Percentiles rank a stretch among this genome's conserved stretches.
phyloP scores from a whole-genome alignment of 2,888 invertebrate genomes.

The Podabrus alpinus region DNA sequence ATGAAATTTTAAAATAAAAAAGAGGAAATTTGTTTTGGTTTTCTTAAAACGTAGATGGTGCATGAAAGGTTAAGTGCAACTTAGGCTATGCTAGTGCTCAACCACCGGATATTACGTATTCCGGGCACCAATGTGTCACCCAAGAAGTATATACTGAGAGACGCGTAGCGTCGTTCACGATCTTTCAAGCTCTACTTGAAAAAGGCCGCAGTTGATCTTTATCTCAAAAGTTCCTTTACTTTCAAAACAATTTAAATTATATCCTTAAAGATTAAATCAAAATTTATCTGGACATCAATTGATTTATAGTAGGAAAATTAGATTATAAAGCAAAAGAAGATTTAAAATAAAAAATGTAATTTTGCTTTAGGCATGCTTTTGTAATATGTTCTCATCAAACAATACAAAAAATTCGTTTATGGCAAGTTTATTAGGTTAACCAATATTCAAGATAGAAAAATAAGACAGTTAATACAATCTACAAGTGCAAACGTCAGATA shows the following conservation, averaged over 20 bases:
- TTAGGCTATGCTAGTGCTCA: conserved; percentile 20
- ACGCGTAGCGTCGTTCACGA: conserved; percentile 34
- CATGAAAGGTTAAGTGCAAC: conserved; percentile 22
- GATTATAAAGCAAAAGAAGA: not conserved
- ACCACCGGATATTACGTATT: conserved; percentile 42
- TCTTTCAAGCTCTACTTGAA: conserved; percentile 37
- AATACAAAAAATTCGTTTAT: conserved; percentile 6
- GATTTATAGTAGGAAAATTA: not conserved
- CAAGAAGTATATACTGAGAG: conserved; percentile 37
- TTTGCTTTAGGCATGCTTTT: not conserved
- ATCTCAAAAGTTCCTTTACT: not conserved
- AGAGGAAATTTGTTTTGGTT: conserved; percentile 1
- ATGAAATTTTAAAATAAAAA: not conserved
- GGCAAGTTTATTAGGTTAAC: conserved; percentile 15
- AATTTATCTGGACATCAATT: not conserved
- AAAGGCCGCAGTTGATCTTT: conserved; percentile 35
- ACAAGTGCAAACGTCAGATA: conserved; percentile 20
- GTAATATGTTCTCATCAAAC: not conserved
- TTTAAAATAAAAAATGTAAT: not conserved
- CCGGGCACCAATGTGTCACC: conserved; percentile 42
- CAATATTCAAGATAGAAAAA: not conserved
- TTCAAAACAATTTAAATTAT: not conserved
- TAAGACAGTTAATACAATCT: conserved; percentile 18
- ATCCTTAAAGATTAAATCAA: conserved; percentile 1
- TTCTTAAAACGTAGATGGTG: conserved; percentile 8